Percentiles rank a stretch among this genome's conserved stretches.
Evolutionary conservation across 2,888 invertebrate genomes (phyloP).

Genomic region (Lasioglossum morio): DNA sequence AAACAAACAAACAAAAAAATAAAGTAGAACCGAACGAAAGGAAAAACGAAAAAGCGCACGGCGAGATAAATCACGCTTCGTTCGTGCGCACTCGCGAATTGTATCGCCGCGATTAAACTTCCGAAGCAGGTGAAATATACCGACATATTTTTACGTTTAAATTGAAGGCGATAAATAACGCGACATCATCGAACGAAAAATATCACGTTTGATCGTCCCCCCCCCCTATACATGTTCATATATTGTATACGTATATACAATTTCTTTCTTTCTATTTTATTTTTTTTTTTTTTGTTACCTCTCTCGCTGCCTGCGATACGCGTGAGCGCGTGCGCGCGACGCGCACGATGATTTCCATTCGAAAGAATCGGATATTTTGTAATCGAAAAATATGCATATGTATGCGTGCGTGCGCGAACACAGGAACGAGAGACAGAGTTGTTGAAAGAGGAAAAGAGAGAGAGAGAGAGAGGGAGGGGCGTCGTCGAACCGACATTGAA

Average conservation of each 20-base stretch:
- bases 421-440: background rate
- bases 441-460: background rate
- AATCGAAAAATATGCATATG: constrained; percentile 15
- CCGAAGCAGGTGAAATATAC: constrained; percentile 15
- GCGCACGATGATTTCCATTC: background rate
- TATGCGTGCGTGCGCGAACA: background rate
- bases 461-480: background rate
- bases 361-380: constrained; percentile 10
- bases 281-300: background rate
- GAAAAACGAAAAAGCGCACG: background rate
- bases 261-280: background rate
- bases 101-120: background rate
- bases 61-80: constrained; percentile 22
- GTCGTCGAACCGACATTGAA: background rate
- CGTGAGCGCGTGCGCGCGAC: background rate
- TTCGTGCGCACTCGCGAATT: background rate
- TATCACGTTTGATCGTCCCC: constrained; percentile 6
- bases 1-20: background rate
- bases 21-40: background rate
- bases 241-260: background rate
- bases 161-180: constrained; percentile 23
- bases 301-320: background rate
- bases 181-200: background rate
- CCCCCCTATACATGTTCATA: background rate
- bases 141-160: constrained; percentile 23